Percentiles rank a stretch among this genome's conserved stretches.
phyloP scores from a whole-genome alignment of 2,888 invertebrate genomes.

The Crematogaster levior region DNA sequence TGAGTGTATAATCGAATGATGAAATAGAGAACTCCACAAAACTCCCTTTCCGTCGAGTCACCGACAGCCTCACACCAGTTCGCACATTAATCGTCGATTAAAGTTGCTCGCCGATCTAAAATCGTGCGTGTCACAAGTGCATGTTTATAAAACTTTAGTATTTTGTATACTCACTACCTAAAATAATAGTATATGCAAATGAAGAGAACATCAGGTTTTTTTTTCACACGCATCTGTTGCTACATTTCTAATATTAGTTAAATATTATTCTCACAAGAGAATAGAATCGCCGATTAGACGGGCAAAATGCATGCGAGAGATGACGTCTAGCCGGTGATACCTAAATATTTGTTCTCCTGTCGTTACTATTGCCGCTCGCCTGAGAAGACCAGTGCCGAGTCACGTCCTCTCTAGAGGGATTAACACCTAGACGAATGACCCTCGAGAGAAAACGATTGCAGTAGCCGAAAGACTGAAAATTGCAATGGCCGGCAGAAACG shows the following conservation, averaged over 20 bases:
- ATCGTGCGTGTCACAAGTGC: background rate
- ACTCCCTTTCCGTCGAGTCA: conserved; percentile 5
- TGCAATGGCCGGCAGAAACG: conserved; percentile 35
- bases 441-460: conserved; percentile 38
- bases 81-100: conserved; percentile 21
- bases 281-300: conserved; percentile 36
- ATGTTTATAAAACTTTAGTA: conserved; percentile 5
- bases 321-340: conserved; percentile 42
- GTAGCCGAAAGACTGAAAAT: conserved; percentile 53
- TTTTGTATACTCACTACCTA: background rate
- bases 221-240: too few species aligned
- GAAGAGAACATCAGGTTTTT: background rate
- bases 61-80: conserved; percentile 9
- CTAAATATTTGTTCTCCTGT: conserved; percentile 54
- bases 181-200: conserved; percentile 1
- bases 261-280: conserved; percentile 1
- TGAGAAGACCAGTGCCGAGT: conserved; percentile 57
- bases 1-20: conserved; percentile 44
- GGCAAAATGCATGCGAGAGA: conserved; percentile 15
- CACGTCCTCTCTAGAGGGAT: conserved; percentile 58
- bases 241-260: background rate
- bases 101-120: conserved; percentile 19
- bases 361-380: conserved; percentile 38
- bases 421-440: conserved; percentile 55
- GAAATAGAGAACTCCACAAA: conserved; percentile 56